A percentile compares a stretch with the other conserved stretches of the same genome.
phyloP scores from a whole-genome alignment of 1,140 invertebrate genomes.

The Monomorium pharaonis region DNA sequence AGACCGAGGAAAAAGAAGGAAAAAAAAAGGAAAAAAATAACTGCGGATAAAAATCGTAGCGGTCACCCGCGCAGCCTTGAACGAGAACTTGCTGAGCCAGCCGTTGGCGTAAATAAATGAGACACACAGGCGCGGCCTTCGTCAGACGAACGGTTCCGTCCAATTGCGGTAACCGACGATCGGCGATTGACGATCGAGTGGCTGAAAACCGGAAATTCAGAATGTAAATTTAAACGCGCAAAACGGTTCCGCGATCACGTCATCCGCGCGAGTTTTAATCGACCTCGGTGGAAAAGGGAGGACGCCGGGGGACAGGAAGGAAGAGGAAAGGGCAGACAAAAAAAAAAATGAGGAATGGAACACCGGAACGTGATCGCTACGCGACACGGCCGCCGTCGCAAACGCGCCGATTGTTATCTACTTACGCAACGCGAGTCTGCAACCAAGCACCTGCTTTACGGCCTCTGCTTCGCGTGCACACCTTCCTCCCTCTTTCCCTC shows the following conservation, averaged over 20 bases:
- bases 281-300: too few relatives aligned
- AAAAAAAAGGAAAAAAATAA: background rate
- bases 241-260: background rate
- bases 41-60: conserved; percentile 39
- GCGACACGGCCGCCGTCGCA: background rate
- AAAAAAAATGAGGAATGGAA: background rate
- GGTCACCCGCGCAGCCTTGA: conserved; percentile 66
- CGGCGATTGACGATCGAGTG: background rate
- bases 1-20: background rate
- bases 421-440: conserved; percentile 34
- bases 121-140: background rate
- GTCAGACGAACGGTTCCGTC: conserved; percentile 51
- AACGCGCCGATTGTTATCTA: conserved; percentile 32
- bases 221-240: conserved; percentile 21
- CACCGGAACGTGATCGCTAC: background rate
- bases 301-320: too few relatives aligned
- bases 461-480: too few relatives aligned
- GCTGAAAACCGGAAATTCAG: conserved; percentile 36
- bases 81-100: conserved; percentile 70
- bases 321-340: background rate
- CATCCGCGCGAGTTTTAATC: conserved; percentile 2
- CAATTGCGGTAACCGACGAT: conserved; percentile 24
- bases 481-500: too few relatives aligned
- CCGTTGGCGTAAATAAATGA: conserved; percentile 26
- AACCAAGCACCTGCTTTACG: conserved; percentile 35